These are phyloP conservation scores for Takifugu bimaculatus DNA, from an alignment of 2,113 vertebrate species.

Conservation along the genomic window DNA sequence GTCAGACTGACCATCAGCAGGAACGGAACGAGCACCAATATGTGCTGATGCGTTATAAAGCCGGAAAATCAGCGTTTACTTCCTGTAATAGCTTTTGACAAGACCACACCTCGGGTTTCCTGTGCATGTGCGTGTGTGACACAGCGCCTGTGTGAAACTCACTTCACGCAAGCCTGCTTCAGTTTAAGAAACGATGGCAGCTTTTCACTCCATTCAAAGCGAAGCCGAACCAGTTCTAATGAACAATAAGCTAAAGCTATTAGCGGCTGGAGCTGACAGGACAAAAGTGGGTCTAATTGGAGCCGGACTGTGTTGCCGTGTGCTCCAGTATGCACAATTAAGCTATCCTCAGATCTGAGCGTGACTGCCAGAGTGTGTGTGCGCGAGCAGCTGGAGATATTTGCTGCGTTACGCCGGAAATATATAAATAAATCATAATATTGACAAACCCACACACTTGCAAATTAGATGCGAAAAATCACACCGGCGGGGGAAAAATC, in stretches of 20 bases:
- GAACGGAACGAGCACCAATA: too few species aligned
- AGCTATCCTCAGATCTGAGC: conserved; percentile 34
- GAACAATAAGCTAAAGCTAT: conserved; percentile 38
- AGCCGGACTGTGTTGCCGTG: conserved; percentile 19
- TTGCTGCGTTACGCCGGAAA: not conserved
- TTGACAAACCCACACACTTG: conserved; percentile 22
- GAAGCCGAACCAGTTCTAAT: conserved; percentile 38
- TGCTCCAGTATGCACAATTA: conserved; percentile 36
- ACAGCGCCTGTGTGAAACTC: too few species aligned
- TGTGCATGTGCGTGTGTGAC: conserved; percentile 10
- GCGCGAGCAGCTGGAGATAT: conserved; percentile 11
- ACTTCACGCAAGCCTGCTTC: too few species aligned
- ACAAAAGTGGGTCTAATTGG: conserved; percentile 40
- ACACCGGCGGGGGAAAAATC: conserved; percentile 13
- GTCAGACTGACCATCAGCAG: too few species aligned
- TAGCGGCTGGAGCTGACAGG: conserved; percentile 45
- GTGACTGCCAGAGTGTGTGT: conserved; percentile 17
- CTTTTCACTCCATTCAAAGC: conserved; percentile 27
- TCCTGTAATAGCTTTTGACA: conserved; percentile 43
- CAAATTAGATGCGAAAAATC: conserved; percentile 5
- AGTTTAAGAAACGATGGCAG: not conserved
- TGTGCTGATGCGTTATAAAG: too few species aligned
- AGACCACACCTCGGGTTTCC: conserved; percentile 49
- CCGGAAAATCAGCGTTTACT: conserved; percentile 2
- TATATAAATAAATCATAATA: not conserved